Conservation (phyloP, 2,888 invertebrate genomes). For the Drosophila seclusa region DNA sequence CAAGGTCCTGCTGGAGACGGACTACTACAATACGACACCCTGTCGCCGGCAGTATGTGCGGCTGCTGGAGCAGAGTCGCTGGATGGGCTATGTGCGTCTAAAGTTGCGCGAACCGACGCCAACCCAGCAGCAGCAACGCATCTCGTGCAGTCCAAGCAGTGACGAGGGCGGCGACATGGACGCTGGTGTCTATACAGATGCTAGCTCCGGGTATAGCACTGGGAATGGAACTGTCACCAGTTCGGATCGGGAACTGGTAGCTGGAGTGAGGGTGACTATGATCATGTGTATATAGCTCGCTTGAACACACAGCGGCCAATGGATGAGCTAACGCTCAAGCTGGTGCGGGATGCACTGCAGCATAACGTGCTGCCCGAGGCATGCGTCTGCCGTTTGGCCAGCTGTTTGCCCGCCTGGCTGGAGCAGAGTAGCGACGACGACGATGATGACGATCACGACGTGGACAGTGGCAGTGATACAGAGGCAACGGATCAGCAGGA, state of each 20-base stretch:
- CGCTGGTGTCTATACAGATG: constrained; percentile 70
- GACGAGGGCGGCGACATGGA: constrained; percentile 14
- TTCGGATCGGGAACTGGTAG: constrained; percentile 24
- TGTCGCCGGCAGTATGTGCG: constrained; percentile 71
- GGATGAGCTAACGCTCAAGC: constrained; percentile 67
- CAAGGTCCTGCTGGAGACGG: constrained; percentile 87
- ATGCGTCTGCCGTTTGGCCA: constrained; percentile 78
- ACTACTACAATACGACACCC: constrained; percentile 80
- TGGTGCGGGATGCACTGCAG: constrained; percentile 39
- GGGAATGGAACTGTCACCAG: constrained; percentile 43
- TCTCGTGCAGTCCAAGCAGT: constrained; percentile 7
- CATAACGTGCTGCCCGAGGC: constrained; percentile 79
- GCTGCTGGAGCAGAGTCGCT: constrained; percentile 77
- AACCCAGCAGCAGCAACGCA: constrained; percentile 8
- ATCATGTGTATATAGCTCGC: constrained; percentile 88
- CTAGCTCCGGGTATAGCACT: constrained; percentile 77
- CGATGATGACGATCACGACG: constrained; percentile 40
- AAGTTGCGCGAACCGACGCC: constrained; percentile 76
- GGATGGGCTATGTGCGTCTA: constrained; percentile 83
- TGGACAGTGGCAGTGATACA: constrained; percentile 43
- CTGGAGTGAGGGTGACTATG: constrained; percentile 74
- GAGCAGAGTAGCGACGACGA: constrained; percentile 47
- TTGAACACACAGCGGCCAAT: constrained; percentile 87
- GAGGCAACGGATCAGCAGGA: constrained; percentile 23
- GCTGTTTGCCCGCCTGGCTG: constrained; percentile 70